phyloP scores from a whole-genome alignment of 1,140 invertebrate genomes.

The Cotesia chilonis region DNA sequence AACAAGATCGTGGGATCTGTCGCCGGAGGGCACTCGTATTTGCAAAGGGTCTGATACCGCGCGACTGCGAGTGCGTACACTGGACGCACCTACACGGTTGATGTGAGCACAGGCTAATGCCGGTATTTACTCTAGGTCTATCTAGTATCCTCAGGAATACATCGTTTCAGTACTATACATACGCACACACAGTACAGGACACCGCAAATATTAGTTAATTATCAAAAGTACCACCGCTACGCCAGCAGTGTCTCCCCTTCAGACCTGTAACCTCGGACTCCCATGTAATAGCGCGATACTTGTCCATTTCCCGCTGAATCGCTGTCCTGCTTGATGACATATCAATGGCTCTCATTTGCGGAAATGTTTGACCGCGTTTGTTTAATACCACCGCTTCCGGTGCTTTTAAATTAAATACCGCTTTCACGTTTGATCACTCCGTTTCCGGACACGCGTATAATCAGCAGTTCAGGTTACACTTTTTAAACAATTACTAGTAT shows the following conservation, averaged over 20 bases:
- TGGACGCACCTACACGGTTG: constrained; percentile 41
- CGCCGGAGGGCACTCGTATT: constrained; percentile 44
- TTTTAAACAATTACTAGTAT: no score
- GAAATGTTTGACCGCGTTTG: constrained; percentile 22
- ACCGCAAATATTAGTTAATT: constrained; percentile 67
- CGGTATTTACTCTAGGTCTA: not conserved
- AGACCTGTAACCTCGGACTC: not conserved
- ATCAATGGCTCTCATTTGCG: constrained; percentile 3
- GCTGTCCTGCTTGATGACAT: not conserved
- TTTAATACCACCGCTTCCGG: constrained; percentile 15
- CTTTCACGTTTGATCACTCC: constrained; percentile 6
- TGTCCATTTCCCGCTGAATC: not conserved
- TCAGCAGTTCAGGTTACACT: no score
- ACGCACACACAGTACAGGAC: constrained; percentile 43
- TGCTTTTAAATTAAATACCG: constrained; percentile 21
- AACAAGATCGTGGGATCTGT: constrained; percentile 10
- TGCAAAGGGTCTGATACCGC: constrained; percentile 52
- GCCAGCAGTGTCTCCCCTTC: not conserved
- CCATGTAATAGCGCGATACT: not conserved
- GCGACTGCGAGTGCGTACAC: constrained; percentile 39
- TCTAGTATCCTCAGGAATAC: constrained; percentile 12
- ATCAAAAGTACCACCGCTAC: constrained; percentile 58
- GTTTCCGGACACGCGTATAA: constrained; percentile 16
- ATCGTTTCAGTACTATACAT: not conserved
- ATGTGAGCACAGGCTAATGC: not conserved